Evolutionary conservation across 2,797 vertebrate genomes (phyloP).

Genomic region (Scarus forsteni): DNA sequence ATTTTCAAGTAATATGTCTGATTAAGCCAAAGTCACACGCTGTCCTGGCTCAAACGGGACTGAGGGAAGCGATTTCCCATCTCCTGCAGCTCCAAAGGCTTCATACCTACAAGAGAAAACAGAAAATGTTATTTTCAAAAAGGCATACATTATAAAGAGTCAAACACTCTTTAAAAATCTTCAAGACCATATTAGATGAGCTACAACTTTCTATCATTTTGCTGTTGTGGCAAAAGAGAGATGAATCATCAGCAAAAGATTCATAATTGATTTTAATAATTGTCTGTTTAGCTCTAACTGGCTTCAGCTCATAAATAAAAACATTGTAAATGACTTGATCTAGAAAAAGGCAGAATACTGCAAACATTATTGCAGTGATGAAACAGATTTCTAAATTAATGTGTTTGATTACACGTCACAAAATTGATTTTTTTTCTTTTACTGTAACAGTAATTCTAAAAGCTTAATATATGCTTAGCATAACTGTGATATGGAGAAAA

Average conservation of each 20-base stretch:
- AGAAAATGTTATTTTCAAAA: neutral
- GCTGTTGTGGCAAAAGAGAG: neutral
- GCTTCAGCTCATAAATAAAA: slow-evolving; percentile 7
- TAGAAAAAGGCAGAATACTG: too few species aligned
- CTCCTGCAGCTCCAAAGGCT: slow-evolving; percentile 86
- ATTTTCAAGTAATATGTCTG: neutral
- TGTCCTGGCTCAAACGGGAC: slow-evolving; percentile 87
- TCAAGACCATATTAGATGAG: too few species aligned
- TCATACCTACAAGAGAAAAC: slow-evolving; percentile 87
- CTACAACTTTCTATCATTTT: too few species aligned
- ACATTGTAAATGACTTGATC: too few species aligned
- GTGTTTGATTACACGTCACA: slow-evolving; percentile 14
- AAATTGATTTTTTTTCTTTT: slow-evolving; percentile 17
- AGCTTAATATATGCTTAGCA: slow-evolving; percentile 22
- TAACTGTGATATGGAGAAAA: too few species aligned
- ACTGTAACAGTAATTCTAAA: slow-evolving; percentile 11
- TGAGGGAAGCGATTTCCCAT: slow-evolving; percentile 78
- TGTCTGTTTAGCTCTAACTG: slow-evolving; percentile 8
- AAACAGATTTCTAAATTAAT: slow-evolving; percentile 10
- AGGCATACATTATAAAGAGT: neutral
- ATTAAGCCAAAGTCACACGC: slow-evolving; percentile 92
- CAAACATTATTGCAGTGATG: neutral
- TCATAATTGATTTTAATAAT: neutral
- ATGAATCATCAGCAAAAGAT: slow-evolving; percentile 21
- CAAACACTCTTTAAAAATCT: too few species aligned